Evolutionary conservation across 2,888 invertebrate species (phyloP), one percentile per base, ranked within the genome.

Genomic region (Silvanus unidentatus): DNA sequence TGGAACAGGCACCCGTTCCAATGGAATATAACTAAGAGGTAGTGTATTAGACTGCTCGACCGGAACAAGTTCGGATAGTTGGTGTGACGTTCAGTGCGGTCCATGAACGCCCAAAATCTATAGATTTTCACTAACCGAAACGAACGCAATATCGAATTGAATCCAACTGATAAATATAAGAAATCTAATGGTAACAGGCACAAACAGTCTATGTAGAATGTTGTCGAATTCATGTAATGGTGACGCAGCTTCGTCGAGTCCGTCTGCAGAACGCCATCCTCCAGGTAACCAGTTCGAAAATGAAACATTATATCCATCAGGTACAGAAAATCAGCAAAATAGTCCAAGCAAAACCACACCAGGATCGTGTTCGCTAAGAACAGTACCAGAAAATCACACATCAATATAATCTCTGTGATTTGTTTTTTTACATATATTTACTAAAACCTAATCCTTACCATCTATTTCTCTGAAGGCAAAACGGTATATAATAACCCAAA

Each of bases 1-100:
- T 95, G 92, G 78, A 94, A 96, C 74, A 98, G 81, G 78, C 97
- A 98, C 69, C 96, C 96, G 76, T 98, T 98, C 97, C 97, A 98
- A 80, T 98, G 98, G 78, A 97, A 97, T 75, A 97, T 92, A 76
- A 95, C 95, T 76, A 96, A 79, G 69, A 96, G 82, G 79, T 95
- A 95, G 80, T 96, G 95, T 75, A 92, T 88, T 73, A 92, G 80
- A 74, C 90, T 89, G 64, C 88, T 86, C 64, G 91, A 90, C 69
- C 88, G 84, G 78, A 94, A 94, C 66, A 96, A 80, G 77, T 98
- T 98, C 56, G 97, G 97, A 78, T 96, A 98, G 79, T 97, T 98
- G 62, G 97, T 97, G 72, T 98, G 97, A 54, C 97, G 82, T 74
- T 98, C 98, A 45, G 96, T 97, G 60, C 96, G 83, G 76, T 98